Conservation (phyloP, 1,140 invertebrate genomes). For the Rhizoglyphus robini region DNA sequence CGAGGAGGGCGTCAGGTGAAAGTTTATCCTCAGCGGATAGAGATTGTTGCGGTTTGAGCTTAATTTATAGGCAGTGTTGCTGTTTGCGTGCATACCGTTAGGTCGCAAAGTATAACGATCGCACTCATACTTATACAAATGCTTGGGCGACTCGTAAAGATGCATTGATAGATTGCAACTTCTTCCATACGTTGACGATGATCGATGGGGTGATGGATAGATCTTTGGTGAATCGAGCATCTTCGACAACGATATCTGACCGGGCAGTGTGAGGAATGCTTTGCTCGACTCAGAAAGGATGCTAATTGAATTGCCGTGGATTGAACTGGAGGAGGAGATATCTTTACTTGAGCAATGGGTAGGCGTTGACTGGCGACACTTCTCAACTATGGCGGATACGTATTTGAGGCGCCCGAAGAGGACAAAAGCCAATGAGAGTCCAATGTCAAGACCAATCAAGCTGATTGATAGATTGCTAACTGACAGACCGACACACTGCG, state of each 20-base stretch:
- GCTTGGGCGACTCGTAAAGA: background rate
- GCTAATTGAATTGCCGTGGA: slow-evolving; percentile 5
- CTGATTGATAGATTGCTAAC: background rate
- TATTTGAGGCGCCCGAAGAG: background rate
- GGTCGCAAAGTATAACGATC: background rate
- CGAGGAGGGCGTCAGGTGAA: background rate
- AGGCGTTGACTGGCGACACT: background rate
- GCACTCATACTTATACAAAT: slow-evolving; percentile 10
- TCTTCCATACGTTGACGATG: background rate
- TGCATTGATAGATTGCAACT: slow-evolving; percentile 6
- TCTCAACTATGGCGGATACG: background rate
- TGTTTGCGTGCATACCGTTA: background rate
- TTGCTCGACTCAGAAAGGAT: slow-evolving; percentile 12
- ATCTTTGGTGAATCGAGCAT: background rate
- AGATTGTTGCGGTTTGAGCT: slow-evolving; percentile 1
- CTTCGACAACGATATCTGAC: background rate
- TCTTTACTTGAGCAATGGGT: background rate
- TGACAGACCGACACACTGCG: background rate
- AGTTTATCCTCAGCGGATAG: background rate
- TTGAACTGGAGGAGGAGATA: too few relatives aligned
- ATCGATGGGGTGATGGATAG: slow-evolving; percentile 11
- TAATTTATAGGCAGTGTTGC: background rate
- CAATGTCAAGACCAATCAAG: slow-evolving; percentile 2
- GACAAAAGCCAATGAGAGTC: background rate
- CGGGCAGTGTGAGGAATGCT: slow-evolving; percentile 1